phyloP scores from a whole-genome alignment of 2,888 invertebrate species.

The Leptinotarsa tumamoca region DNA sequence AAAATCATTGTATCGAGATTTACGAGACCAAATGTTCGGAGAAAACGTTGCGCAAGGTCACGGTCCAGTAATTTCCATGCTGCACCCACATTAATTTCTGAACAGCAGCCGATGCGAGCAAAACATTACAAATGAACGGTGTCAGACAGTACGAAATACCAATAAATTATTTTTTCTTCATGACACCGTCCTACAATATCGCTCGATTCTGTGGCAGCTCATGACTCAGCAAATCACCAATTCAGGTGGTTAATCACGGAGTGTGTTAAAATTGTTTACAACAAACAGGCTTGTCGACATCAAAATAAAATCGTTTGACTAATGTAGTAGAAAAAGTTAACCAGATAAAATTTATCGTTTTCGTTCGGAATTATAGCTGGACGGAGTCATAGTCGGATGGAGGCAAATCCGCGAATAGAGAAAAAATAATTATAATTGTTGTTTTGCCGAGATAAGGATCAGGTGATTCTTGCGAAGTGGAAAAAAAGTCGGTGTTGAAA shows the following conservation, averaged over 20 bases:
- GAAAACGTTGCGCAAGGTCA: constrained; percentile 46
- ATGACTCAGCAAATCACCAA: constrained; percentile 24
- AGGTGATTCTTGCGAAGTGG: background rate
- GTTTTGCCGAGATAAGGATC: constrained; percentile 7
- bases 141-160: background rate
- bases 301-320: constrained; percentile 22
- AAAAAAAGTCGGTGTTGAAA: background rate
- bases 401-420: constrained; percentile 10
- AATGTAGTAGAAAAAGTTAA: constrained; percentile 24
- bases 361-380: constrained; percentile 18
- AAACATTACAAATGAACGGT: background rate
- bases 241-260: constrained; percentile 39
- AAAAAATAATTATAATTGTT: constrained; percentile 21
- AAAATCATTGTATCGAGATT: constrained; percentile 11
- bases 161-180: background rate
- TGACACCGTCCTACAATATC: background rate
- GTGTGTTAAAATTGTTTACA: constrained; percentile 39
- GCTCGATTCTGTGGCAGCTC: background rate
- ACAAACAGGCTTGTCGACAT: constrained; percentile 35
- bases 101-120: background rate
- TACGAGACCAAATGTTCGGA: constrained; percentile 14
- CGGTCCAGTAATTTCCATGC: constrained; percentile 46
- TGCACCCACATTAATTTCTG: constrained; percentile 38
- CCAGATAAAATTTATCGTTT: constrained; percentile 25
- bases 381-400: constrained; percentile 2